phyloP scores from a whole-genome alignment of 2,888 invertebrate species.

The Operophtera brumata region DNA sequence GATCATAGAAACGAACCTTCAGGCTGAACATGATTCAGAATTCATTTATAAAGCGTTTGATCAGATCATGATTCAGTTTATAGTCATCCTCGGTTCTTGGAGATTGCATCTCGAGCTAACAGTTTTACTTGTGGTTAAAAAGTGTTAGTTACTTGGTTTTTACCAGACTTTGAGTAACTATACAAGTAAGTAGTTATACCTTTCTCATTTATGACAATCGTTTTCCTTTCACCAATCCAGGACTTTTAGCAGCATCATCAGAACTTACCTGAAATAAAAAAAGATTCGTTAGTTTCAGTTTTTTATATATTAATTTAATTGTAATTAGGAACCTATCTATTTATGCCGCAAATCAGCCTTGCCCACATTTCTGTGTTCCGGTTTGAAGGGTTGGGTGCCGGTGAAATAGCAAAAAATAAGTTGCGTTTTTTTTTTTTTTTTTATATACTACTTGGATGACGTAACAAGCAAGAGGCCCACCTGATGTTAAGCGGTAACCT shows the following conservation, averaged over 20 bases:
- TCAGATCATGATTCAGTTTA: constrained; percentile 18
- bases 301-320: too few species aligned
- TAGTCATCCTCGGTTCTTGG: constrained; percentile 9
- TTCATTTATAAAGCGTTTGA: constrained; percentile 22
- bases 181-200: background rate
- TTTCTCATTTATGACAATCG: too few species aligned
- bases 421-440: too few species aligned
- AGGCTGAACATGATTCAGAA: constrained; percentile 1
- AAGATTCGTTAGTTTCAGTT: background rate
- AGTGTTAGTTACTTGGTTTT: background rate
- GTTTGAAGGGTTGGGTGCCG: too few species aligned
- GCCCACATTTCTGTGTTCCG: too few species aligned
- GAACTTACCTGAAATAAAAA: constrained; percentile 23
- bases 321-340: too few species aligned
- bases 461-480: too few species aligned
- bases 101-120: constrained; percentile 3
- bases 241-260: background rate
- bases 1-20: constrained; percentile 10
- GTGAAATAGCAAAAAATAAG: too few species aligned
- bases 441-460: too few species aligned
- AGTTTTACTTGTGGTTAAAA: background rate
- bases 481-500: too few species aligned
- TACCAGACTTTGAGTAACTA: background rate
- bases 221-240: background rate
- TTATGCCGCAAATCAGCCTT: too few species aligned